These are phyloP conservation scores for Battus philenor DNA, from an alignment of 1,140 invertebrate species.

Conservation along the genomic window DNA sequence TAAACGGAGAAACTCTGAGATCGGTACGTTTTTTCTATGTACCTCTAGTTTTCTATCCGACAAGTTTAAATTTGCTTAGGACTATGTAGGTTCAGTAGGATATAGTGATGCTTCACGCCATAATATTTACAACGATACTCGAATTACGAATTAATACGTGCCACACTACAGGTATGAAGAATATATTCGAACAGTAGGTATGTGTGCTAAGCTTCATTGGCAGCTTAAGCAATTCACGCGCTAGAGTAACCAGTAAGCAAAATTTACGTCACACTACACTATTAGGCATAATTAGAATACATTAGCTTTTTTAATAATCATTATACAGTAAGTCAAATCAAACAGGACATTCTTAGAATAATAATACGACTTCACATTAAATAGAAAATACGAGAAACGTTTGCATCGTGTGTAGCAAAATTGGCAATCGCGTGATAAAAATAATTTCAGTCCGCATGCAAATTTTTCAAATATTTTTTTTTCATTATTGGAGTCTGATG, in stretches of 20 bases:
- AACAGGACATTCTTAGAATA: neutral
- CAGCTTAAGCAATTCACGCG: constrained; percentile 15
- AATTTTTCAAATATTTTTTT: constrained; percentile 9
- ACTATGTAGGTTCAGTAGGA: constrained; percentile 7
- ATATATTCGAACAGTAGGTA: constrained; percentile 5
- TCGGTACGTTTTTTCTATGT: constrained; percentile 15
- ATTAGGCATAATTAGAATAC: constrained; percentile 3
- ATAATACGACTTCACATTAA: neutral
- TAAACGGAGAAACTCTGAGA: constrained; percentile 1
- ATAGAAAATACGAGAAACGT: constrained; percentile 8
- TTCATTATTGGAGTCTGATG: neutral
- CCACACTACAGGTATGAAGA: neutral
- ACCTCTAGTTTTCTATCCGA: constrained; percentile 5
- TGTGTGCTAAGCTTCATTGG: constrained; percentile 14
- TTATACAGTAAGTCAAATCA: neutral
- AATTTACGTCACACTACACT: constrained; percentile 10
- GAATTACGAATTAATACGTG: constrained; percentile 1
- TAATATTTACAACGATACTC: neutral
- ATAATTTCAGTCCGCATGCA: constrained; percentile 8
- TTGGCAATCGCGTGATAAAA: neutral
- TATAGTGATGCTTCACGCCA: constrained; percentile 9
- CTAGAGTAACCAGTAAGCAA: constrained; percentile 5
- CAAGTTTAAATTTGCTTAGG: constrained; percentile 6
- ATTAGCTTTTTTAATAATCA: constrained; percentile 5
- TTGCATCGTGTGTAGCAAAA: constrained; percentile 7